Percentiles rank a stretch among this genome's conserved stretches.
Evolutionary conservation across 2,888 invertebrate species (phyloP).

Genomic region (Crematogaster levior): DNA sequence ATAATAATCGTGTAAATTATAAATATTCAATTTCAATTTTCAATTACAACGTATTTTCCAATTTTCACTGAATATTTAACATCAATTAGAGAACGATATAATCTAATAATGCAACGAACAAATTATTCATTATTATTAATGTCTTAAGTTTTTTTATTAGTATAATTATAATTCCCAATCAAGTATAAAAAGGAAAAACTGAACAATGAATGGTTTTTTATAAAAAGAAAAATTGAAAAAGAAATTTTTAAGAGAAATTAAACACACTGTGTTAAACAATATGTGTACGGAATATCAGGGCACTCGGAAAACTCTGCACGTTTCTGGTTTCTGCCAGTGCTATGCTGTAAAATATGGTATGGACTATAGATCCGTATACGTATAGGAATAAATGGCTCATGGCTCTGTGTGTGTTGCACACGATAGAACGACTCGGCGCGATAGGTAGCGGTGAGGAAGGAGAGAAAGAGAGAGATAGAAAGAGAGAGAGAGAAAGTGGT

Average conservation of each 20-base stretch:
- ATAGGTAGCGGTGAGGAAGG: slow-evolving; percentile 68
- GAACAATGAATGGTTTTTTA: background rate
- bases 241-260: background rate
- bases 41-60: background rate
- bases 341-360: slow-evolving; percentile 71
- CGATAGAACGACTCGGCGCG: slow-evolving; percentile 41
- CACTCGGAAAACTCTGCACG: slow-evolving; percentile 34
- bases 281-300: slow-evolving; percentile 51
- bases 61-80: background rate
- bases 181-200: background rate
- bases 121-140: slow-evolving; percentile 15
- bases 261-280: too few relatives aligned
- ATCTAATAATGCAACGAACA: background rate
- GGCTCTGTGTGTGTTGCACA: slow-evolving; percentile 58
- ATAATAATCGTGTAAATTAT: background rate
- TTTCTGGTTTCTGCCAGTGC: slow-evolving; percentile 67
- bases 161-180: background rate
- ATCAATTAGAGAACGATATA: background rate
- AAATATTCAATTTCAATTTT: background rate
- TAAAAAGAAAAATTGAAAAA: background rate
- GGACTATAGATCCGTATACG: slow-evolving; percentile 70
- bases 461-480: slow-evolving; percentile 47
- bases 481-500: slow-evolving; percentile 55
- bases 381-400: slow-evolving; percentile 25
- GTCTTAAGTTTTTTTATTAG: background rate